Evolutionary conservation across 2,797 vertebrate genomes (phyloP), one percentile per base, ranked within the genome.

Genomic region (Neosilurus mollespiculum): DNA sequence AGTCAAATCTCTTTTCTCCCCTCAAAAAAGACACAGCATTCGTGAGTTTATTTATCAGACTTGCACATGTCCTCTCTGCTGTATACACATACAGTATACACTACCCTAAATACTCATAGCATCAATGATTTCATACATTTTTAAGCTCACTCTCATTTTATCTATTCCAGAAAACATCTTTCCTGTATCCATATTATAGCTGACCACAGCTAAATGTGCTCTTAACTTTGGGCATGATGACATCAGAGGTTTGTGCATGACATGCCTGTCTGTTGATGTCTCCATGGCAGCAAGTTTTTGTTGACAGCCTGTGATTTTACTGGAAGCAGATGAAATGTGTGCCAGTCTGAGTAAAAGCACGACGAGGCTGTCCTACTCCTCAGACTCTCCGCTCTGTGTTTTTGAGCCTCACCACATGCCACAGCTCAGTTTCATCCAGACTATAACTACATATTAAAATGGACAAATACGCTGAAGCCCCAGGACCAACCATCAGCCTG

Each of bases 381-480:
- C 75, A 86, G 64, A 84, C 78, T 54, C 65, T 30, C 80, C 65
- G 51, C 78, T 81, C 77, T 85, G 61, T 83, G 83, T 81, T 85
- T 88, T 66, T 51, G 59, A 72, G 20, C 69, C 53, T 61, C 18
- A n/a, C 87, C 86, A 75, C 86, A 88, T 87, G 76, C 85, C 86
- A 81, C 86, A 87, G 80, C 54, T 78, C 58, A 82, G 58, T 78
- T 66, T 71, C 58, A 78, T 82, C 84, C 80, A 62, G 83, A 80
- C 82, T 88, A 87, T 84, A 87, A 87, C 84, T 88, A 87, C 24
- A 61, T 78, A 70, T 83, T 73, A 80, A 87, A 83, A 83, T 69
- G 71, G 70, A 85, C 76, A 84, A 88, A 88, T 67, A 86, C 84
- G 70, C 77, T 66, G 37, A 65, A 85, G 51, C 26, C 18, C 69